Percentiles rank a stretch among this genome's conserved stretches.
phyloP scores from a whole-genome alignment of 2,797 vertebrate species.

The Apodemus agrarius region DNA sequence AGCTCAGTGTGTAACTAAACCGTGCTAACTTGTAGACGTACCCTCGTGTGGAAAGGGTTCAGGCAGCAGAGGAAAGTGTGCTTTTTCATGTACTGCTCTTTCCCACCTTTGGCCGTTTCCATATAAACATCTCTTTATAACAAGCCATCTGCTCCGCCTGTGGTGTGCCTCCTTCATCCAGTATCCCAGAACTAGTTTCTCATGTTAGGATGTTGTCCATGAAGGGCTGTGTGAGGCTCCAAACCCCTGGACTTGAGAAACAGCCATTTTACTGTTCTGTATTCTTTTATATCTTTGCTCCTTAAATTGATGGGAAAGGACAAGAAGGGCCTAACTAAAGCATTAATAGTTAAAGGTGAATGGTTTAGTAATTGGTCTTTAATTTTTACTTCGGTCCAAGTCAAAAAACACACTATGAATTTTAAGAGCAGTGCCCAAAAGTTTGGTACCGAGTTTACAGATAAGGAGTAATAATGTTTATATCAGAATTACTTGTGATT shows the following conservation, averaged over 20 bases:
- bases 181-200: neutral
- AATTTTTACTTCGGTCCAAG: constrained; percentile 9
- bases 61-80: neutral
- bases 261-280: constrained; percentile 46
- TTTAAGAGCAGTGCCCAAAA: neutral
- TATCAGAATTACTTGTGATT: constrained; percentile 26
- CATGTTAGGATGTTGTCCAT: neutral
- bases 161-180: neutral
- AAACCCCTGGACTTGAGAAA: constrained; percentile 9
- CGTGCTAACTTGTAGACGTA: constrained; percentile 13
- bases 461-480: neutral
- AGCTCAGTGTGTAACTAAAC: constrained; percentile 33
- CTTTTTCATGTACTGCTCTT: neutral
- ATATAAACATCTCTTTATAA: neutral
- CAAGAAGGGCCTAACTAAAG: neutral
- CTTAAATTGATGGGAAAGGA: neutral
- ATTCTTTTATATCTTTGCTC: constrained; percentile 4
- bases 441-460: neutral
- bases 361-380: neutral
- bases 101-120: constrained; percentile 1
- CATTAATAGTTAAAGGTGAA: neutral
- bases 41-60: neutral
- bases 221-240: neutral
- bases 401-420: constrained; percentile 26
- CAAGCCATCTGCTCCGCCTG: constrained; percentile 10